Conservation (phyloP, 2,888 invertebrate species). For the Agonum fuliginosum region DNA sequence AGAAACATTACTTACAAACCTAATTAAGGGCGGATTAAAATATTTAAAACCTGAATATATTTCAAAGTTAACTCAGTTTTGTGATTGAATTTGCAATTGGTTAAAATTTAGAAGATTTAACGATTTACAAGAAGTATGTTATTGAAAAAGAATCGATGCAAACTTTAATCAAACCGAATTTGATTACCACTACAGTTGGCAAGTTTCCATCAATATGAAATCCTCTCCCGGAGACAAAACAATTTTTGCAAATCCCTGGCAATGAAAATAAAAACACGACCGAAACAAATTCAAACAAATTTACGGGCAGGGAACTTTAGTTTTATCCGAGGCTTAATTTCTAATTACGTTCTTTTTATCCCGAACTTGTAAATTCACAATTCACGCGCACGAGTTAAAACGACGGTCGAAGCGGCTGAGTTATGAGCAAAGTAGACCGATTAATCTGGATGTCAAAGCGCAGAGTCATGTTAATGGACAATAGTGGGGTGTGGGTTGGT, state of each 20-base stretch:
- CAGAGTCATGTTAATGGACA: slow-evolving; percentile 47
- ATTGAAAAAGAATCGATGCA: too few relatives aligned
- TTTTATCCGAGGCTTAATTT: slow-evolving; percentile 55
- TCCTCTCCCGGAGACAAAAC: slow-evolving; percentile 18
- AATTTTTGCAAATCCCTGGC: slow-evolving; percentile 33
- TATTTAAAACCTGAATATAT: too few relatives aligned
- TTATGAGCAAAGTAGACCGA: slow-evolving; percentile 51
- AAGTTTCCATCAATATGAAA: slow-evolving; percentile 15
- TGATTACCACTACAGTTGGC: slow-evolving; percentile 8
- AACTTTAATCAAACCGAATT: neutral
- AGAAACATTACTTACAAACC: too few relatives aligned
- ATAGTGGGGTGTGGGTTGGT: slow-evolving; percentile 8
- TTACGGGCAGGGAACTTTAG: slow-evolving; percentile 28
- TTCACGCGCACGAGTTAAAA: slow-evolving; percentile 34
- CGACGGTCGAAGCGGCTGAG: slow-evolving; percentile 37
- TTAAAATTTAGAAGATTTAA: too few relatives aligned
- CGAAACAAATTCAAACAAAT: slow-evolving; percentile 35
- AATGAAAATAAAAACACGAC: slow-evolving; percentile 37
- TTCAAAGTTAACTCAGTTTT: too few relatives aligned
- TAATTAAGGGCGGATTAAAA: too few relatives aligned
- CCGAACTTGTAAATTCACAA: slow-evolving; percentile 48
- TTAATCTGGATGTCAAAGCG: slow-evolving; percentile 51
- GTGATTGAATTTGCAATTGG: too few relatives aligned
- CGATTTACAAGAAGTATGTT: too few relatives aligned
- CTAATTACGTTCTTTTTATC: slow-evolving; percentile 55